Percentiles rank a stretch among this genome's conserved stretches.
Evolutionary conservation across 37 sponge, comb jelly and placozoan genomes (phyloP).

Genomic region (Chondrosia reniformis): DNA sequence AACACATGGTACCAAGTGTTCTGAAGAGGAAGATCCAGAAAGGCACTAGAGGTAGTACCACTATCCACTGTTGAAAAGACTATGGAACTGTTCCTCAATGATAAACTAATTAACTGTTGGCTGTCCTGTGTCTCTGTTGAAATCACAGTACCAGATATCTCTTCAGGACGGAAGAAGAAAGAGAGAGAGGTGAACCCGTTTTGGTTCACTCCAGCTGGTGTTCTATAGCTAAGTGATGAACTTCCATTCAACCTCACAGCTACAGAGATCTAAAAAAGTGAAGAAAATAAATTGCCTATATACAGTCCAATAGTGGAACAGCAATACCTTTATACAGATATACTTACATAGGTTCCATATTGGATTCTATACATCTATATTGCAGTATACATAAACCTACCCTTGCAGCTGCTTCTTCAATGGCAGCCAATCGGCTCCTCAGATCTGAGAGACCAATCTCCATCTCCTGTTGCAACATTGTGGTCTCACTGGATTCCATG

Average conservation of each 20-base stretch:
- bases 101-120: neutral
- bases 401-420: neutral
- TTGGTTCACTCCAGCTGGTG: neutral
- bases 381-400: neutral
- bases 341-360: too few species aligned
- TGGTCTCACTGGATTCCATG: neutral
- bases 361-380: too few species aligned
- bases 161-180: constrained; percentile 30
- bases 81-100: neutral
- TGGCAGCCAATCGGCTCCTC: neutral
- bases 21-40: neutral
- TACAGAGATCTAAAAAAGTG: constrained; percentile 46
- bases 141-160: constrained; percentile 14
- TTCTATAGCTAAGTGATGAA: constrained; percentile 26
- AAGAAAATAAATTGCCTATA: too few species aligned
- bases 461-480: neutral
- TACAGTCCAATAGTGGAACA: too few species aligned
- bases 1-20: constrained; percentile 7
- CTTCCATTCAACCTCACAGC: constrained; percentile 62
- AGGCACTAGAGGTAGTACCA: too few species aligned
- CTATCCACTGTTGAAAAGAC: neutral
- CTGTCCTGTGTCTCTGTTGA: neutral
- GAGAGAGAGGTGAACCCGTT: constrained; percentile 12
- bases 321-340: too few species aligned
- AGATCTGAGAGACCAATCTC: neutral